Evolutionary conservation across 2,797 vertebrate species (phyloP).

Genomic region (Calcarius lapponicus): DNA sequence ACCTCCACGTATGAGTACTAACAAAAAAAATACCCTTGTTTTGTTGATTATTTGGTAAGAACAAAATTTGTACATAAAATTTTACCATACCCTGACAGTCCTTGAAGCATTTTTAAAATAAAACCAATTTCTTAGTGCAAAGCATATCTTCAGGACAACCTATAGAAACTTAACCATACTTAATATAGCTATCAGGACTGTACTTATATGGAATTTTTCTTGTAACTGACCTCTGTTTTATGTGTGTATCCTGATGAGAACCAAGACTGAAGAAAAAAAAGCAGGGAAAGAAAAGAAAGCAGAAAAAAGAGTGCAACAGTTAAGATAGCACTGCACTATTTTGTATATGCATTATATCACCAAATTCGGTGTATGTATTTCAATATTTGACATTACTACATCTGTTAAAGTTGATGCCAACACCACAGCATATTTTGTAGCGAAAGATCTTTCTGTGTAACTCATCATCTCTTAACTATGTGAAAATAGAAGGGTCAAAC

Average conservation of each 20-base stretch:
- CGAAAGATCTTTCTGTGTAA: neutral
- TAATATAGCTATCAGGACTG: neutral
- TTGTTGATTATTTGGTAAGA: neutral
- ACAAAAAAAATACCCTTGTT: neutral
- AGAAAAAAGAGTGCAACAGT: neutral
- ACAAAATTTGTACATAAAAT: neutral
- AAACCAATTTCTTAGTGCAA: neutral
- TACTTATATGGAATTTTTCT: neutral
- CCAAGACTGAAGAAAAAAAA: neutral
- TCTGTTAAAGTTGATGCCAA: neutral
- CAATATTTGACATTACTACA: neutral
- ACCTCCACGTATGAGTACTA: neutral
- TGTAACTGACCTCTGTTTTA: neutral
- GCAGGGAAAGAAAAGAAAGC: neutral
- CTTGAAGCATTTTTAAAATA: neutral
- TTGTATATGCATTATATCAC: neutral
- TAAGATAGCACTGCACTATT: neutral
- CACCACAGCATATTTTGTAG: neutral
- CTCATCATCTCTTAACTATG: neutral
- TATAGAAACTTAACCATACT: neutral
- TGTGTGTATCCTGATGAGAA: neutral
- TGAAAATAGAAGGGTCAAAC: constrained; percentile 13
- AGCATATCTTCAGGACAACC: neutral
- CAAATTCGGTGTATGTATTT: neutral
- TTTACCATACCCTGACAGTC: neutral